A percentile compares a stretch with the other conserved stretches of the same genome.
These are phyloP conservation scores for Sphaerodactylus townsendi DNA, from an alignment of 2,113 vertebrate species.

Conservation along the genomic window DNA sequence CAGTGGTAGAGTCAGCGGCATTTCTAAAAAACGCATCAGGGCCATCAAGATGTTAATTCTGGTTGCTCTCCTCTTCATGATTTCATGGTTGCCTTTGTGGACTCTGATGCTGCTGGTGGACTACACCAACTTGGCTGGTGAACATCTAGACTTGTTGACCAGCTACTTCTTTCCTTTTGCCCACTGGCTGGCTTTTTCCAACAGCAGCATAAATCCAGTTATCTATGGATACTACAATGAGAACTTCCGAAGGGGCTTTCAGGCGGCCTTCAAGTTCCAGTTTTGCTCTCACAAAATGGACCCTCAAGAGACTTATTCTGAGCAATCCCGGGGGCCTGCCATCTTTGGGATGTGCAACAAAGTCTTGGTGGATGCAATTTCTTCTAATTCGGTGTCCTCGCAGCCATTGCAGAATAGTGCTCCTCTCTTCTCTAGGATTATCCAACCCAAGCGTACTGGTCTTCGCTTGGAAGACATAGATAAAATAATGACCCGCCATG, in stretches of 20 bases:
- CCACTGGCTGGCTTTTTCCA: conserved; percentile 73
- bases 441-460: conserved; percentile 15
- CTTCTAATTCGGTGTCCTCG: background rate
- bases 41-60: conserved; percentile 69
- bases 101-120: conserved; percentile 68
- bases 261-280: conserved; percentile 62
- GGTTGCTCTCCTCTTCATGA: conserved; percentile 70
- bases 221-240: conserved; percentile 75
- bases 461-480: conserved; percentile 51
- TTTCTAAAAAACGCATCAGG: conserved; percentile 45
- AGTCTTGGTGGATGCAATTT: conserved; percentile 47
- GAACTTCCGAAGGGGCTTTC: conserved; percentile 70
- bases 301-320: conserved; percentile 40
- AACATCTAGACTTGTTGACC: conserved; percentile 57
- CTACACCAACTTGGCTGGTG: conserved; percentile 60
- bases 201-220: conserved; percentile 73
- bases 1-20: conserved; percentile 13
- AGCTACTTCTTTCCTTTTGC: conserved; percentile 69
- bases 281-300: conserved; percentile 48
- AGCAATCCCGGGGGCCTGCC: conserved; percentile 3
- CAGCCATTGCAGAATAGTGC: background rate
- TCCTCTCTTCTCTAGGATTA: background rate
- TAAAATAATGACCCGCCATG: conserved; percentile 13
- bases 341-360: conserved; percentile 42
- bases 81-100: conserved; percentile 75